A percentile compares a stretch with the other conserved stretches of the same genome.
Evolutionary conservation across 2,888 invertebrate species (phyloP).

Genomic region (Monochamus alternatus): DNA sequence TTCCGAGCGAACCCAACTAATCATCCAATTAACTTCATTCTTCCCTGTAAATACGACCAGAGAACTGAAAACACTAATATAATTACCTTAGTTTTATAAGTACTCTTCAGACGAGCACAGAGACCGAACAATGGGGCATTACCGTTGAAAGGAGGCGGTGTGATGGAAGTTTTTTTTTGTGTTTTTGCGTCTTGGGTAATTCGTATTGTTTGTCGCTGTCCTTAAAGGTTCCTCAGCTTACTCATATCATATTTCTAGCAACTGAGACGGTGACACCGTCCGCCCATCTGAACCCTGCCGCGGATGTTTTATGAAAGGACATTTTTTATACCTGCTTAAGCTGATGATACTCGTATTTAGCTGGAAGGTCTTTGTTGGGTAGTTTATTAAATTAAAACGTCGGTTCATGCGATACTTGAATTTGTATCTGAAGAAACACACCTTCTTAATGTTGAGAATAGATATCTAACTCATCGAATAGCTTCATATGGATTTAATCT

Average conservation of each 20-base stretch:
- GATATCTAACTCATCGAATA: too few relatives aligned
- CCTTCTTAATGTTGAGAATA: too few relatives aligned
- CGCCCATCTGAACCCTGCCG: conserved; percentile 47
- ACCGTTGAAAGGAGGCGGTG: conserved; percentile 46
- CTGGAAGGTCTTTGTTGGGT: conserved; percentile 32
- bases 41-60: conserved; percentile 35
- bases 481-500: too few relatives aligned
- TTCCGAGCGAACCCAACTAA: conserved; percentile 39
- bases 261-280: conserved; percentile 54
- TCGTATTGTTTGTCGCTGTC: conserved; percentile 54
- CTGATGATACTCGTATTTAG: conserved; percentile 35
- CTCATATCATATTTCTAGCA: conserved; percentile 54
- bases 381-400: conserved; percentile 45
- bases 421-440: not conserved
- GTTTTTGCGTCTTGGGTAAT: conserved; percentile 35
- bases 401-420: conserved; percentile 7
- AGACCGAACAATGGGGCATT: conserved; percentile 23
- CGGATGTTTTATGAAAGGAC: conserved; percentile 45
- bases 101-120: conserved; percentile 16
- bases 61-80: conserved; percentile 37
- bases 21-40: conserved; percentile 46
- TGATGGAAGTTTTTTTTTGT: conserved; percentile 42
- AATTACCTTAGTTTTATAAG: conserved; percentile 32
- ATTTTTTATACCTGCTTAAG: conserved; percentile 44
- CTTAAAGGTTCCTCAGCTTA: conserved; percentile 57